phyloP scores from a whole-genome alignment of 1,140 invertebrate genomes.

The Linepithema humile region DNA sequence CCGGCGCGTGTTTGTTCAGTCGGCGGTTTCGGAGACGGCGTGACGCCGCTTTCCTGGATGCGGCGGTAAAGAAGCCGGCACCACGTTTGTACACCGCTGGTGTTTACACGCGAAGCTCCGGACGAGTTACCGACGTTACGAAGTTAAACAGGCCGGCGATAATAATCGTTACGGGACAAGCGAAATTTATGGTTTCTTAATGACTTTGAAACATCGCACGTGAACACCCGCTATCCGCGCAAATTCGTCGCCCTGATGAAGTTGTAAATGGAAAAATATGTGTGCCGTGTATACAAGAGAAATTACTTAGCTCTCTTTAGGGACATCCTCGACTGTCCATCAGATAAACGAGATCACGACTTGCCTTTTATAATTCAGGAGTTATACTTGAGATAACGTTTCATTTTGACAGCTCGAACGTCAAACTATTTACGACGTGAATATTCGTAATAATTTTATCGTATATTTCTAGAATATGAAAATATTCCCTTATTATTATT shows the following conservation, averaged over 20 bases:
- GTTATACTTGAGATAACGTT: no score
- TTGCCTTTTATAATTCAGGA: no score
- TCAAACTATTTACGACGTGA: no score
- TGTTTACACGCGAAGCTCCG: constrained; percentile 52
- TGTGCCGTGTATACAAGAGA: not conserved
- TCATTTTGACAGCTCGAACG: no score
- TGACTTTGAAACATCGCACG: constrained; percentile 12
- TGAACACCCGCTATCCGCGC: not conserved
- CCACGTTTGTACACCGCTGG: constrained; percentile 33
- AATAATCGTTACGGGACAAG: constrained; percentile 54
- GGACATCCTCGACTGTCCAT: not conserved
- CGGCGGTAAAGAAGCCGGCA: constrained; percentile 45
- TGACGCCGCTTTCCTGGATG: constrained; percentile 55
- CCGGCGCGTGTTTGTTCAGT: constrained; percentile 54
- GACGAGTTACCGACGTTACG: constrained; percentile 36
- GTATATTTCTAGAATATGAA: no score
- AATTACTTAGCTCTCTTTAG: not conserved
- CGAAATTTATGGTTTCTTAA: constrained; percentile 42
- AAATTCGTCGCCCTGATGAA: not conserved
- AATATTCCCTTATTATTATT: no score
- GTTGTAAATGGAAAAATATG: not conserved
- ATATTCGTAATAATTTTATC: no score
- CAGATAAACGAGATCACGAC: not conserved
- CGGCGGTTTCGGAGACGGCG: constrained; percentile 35
- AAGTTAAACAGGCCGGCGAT: constrained; percentile 44